Conservation (phyloP, 2,888 invertebrate genomes). For the Venustoraphidia nigricollis region DNA sequence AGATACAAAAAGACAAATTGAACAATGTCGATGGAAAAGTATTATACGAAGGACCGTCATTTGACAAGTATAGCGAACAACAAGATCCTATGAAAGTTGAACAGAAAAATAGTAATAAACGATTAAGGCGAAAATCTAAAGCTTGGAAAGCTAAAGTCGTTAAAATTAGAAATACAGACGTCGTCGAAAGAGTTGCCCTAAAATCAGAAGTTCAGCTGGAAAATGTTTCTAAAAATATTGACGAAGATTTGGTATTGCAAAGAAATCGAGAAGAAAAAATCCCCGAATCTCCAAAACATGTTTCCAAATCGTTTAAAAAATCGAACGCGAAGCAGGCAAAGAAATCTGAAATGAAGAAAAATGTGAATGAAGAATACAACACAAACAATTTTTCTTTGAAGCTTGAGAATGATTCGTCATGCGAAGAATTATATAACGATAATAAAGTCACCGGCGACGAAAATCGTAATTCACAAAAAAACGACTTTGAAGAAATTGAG, state of each 20-base stretch:
- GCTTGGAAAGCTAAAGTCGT: constrained; percentile 18
- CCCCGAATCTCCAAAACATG: no score
- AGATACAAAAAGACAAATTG: constrained; percentile 7
- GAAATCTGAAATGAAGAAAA: neutral
- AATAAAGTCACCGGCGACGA: no score
- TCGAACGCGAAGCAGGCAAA: constrained; percentile 4
- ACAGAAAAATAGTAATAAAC: constrained; percentile 13
- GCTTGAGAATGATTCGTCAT: no score
- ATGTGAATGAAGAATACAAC: no score
- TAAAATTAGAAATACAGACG: constrained; percentile 18
- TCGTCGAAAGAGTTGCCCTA: constrained; percentile 14
- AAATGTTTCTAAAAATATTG: no score
- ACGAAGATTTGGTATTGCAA: no score
- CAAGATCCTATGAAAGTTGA: constrained; percentile 1
- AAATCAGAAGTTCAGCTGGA: constrained; percentile 1
- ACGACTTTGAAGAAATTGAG: neutral
- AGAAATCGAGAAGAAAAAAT: constrained; percentile 7
- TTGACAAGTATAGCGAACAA: neutral
- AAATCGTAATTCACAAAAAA: no score
- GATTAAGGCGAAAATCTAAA: constrained; percentile 18
- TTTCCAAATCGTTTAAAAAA: neutral
- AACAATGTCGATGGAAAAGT: constrained; percentile 1
- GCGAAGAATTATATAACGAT: no score
- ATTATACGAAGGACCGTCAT: neutral
- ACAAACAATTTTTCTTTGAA: no score